These are phyloP conservation scores for Fulica atra DNA, from an alignment of 2,113 vertebrate species.

Conservation along the genomic window DNA sequence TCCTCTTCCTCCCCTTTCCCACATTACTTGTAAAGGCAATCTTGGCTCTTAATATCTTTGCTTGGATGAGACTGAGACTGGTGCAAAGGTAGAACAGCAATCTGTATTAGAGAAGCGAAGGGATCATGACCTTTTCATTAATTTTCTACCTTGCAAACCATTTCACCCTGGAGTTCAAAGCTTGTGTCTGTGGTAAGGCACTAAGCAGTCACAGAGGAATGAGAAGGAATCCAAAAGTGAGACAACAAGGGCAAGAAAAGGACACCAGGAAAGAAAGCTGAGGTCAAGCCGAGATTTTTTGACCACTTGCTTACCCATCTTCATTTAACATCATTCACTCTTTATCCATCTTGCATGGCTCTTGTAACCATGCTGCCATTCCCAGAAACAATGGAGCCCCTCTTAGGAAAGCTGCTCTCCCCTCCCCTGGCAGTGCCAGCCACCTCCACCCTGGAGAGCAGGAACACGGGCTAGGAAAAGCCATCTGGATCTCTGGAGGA, in stretches of 20 bases:
- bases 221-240: background rate
- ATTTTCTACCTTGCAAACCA: background rate
- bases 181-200: background rate
- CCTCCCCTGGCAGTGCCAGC: background rate
- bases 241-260: background rate
- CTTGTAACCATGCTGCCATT: background rate
- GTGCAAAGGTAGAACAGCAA: background rate
- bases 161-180: background rate
- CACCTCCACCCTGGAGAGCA: background rate
- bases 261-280: background rate
- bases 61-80: background rate
- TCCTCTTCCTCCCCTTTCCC: background rate
- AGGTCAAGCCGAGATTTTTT: background rate
- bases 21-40: background rate
- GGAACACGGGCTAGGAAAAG: background rate
- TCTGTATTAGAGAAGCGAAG: background rate
- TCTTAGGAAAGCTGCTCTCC: background rate
- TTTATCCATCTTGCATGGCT: background rate
- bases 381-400: background rate
- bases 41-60: background rate
- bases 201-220: background rate
- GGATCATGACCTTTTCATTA: background rate
- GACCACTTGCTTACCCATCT: background rate
- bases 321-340: background rate
- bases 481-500: background rate